Percentiles rank a stretch among this genome's conserved stretches.
Conservation (phyloP, 2,797 vertebrate species). For the Tympanoctomys barrerae region DNA sequence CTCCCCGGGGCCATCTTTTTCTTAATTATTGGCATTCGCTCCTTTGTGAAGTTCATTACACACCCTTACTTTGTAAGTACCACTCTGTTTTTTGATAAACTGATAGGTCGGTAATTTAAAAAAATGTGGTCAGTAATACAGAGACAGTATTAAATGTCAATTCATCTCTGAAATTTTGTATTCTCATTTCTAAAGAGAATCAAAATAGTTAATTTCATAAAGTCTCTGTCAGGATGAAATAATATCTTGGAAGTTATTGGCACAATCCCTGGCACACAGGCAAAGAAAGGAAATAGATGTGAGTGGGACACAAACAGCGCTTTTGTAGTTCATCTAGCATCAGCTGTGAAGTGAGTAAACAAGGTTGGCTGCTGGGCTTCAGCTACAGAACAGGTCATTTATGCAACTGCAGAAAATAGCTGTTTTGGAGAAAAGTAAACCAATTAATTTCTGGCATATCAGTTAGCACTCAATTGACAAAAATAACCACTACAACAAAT, state of each 20-base stretch:
- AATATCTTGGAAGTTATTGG: neutral
- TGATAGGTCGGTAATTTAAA: neutral
- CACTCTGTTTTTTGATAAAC: neutral
- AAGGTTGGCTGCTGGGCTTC: neutral
- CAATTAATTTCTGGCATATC: neutral
- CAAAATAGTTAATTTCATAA: neutral
- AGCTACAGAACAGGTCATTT: neutral
- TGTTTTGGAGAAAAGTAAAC: neutral
- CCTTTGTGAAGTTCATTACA: neutral
- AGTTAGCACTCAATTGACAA: slow-evolving; percentile 16
- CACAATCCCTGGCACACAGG: neutral
- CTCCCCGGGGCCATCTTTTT: neutral
- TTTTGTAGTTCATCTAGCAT: neutral
- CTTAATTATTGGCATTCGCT: neutral
- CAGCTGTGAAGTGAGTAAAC: neutral
- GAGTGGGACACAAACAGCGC: neutral
- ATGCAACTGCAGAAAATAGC: neutral
- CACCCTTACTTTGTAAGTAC: neutral
- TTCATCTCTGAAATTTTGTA: neutral
- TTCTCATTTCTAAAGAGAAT: neutral
- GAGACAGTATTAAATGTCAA: neutral
- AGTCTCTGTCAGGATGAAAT: neutral
- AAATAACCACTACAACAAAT: neutral
- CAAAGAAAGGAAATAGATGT: neutral
- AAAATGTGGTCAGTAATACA: slow-evolving; percentile 1